These are phyloP conservation scores for Zygaena filipendulae DNA, from an alignment of 2,888 invertebrate species.

Conservation along the genomic window DNA sequence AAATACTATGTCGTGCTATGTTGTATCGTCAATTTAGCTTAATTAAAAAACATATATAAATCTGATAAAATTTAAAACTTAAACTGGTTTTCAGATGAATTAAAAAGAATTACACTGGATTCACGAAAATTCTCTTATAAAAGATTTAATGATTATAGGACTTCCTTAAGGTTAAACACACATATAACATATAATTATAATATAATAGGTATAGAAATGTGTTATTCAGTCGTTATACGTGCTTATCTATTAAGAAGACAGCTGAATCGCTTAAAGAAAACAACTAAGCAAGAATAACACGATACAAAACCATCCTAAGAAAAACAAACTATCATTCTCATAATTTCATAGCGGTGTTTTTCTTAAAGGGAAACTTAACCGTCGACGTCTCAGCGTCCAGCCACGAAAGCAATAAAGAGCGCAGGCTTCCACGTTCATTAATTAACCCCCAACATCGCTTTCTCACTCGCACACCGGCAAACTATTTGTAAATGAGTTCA, in stretches of 20 bases:
- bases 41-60: no score
- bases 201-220: no score
- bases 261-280: no score
- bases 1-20: constrained; percentile 3
- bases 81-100: no score
- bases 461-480: constrained; percentile 48
- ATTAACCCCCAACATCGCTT: constrained; percentile 55
- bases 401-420: constrained; percentile 69
- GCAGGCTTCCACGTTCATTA: constrained; percentile 70
- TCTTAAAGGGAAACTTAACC: constrained; percentile 59
- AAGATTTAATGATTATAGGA: no score
- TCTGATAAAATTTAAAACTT: no score
- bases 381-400: constrained; percentile 63
- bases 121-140: no score
- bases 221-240: no score
- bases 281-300: constrained; percentile 11
- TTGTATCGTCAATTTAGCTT: constrained; percentile 2
- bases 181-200: no score
- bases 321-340: constrained; percentile 35
- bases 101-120: no score
- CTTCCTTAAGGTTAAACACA: no score
- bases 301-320: constrained; percentile 20
- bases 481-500: constrained; percentile 62
- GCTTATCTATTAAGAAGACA: no score
- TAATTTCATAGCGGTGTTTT: constrained; percentile 52